These are phyloP conservation scores for Pemphredon lugubris DNA, from an alignment of 2,888 invertebrate species.

Conservation along the genomic window DNA sequence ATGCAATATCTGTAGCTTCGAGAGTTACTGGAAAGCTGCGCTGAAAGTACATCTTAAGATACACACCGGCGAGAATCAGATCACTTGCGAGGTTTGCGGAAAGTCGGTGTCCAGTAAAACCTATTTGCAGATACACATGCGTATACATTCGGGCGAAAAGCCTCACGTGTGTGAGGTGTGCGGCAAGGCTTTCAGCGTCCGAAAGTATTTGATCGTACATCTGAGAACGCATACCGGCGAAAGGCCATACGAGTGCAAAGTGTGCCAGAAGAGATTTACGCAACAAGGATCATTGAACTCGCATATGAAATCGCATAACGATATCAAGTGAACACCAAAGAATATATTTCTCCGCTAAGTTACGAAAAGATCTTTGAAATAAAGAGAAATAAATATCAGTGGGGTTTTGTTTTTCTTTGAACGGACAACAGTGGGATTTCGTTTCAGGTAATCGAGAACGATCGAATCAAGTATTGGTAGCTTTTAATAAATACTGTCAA, in stretches of 20 bases:
- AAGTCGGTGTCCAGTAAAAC: conserved; percentile 78
- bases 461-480: too few relatives aligned
- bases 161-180: conserved; percentile 74
- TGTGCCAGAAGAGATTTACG: conserved; percentile 78
- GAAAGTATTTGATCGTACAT: conserved; percentile 74
- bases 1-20: conserved; percentile 80
- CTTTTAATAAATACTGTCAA: too few relatives aligned
- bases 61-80: conserved; percentile 80
- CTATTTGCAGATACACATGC: conserved; percentile 73
- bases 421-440: too few relatives aligned
- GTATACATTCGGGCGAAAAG: conserved; percentile 74
- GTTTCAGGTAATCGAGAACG: too few relatives aligned
- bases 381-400: too few relatives aligned
- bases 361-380: background rate
- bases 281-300: conserved; percentile 78
- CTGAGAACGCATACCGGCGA: conserved; percentile 77
- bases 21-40: conserved; percentile 81
- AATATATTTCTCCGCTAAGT: background rate
- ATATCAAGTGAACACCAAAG: conserved; percentile 65
- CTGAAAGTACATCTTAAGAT: conserved; percentile 80
- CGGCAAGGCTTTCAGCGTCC: conserved; percentile 74
- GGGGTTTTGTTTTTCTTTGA: too few relatives aligned
- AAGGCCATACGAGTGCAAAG: conserved; percentile 75
- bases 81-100: conserved; percentile 79
- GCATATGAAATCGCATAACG: conserved; percentile 73